A percentile compares a stretch with the other conserved stretches of the same genome.
Evolutionary conservation across 2,113 vertebrate species (phyloP).

Genomic region (Saguinus midas): DNA sequence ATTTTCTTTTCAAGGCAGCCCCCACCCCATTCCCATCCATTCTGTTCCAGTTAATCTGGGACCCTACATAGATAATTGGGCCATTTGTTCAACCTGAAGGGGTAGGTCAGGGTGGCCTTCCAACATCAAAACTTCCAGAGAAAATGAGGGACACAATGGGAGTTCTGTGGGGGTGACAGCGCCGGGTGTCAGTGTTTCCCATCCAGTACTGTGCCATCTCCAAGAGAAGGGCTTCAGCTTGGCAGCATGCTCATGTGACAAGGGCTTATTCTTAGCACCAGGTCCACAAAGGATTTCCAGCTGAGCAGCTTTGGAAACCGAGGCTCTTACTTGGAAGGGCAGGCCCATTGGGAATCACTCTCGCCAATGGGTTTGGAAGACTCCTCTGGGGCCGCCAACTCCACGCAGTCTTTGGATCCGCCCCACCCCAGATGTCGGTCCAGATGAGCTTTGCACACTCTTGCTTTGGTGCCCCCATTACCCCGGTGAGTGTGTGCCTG

Average conservation of each 20-base stretch:
- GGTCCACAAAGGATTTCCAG: not conserved
- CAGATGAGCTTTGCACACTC: not conserved
- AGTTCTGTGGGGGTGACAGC: not conserved
- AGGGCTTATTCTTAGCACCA: not conserved
- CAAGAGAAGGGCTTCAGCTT: not conserved
- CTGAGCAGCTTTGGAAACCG: not conserved
- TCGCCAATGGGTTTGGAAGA: not conserved
- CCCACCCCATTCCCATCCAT: not conserved
- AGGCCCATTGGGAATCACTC: not conserved
- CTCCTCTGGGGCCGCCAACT: not conserved
- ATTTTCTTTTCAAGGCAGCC: constrained; percentile 33
- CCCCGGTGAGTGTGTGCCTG: not conserved
- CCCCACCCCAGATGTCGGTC: not conserved
- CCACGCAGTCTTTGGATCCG: not conserved
- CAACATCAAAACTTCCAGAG: constrained; percentile 29
- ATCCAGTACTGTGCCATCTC: not conserved
- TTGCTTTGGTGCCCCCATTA: not conserved
- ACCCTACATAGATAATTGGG: constrained; percentile 32
- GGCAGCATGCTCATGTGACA: not conserved
- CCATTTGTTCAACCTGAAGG: constrained; percentile 57
- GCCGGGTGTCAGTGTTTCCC: not conserved
- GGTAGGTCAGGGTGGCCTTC: constrained; percentile 3
- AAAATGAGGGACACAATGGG: constrained; percentile 44
- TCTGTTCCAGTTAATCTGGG: constrained; percentile 42
- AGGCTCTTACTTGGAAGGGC: not conserved